Evolutionary conservation across 2,888 invertebrate genomes (phyloP).

Genomic region (Muscina levida): DNA sequence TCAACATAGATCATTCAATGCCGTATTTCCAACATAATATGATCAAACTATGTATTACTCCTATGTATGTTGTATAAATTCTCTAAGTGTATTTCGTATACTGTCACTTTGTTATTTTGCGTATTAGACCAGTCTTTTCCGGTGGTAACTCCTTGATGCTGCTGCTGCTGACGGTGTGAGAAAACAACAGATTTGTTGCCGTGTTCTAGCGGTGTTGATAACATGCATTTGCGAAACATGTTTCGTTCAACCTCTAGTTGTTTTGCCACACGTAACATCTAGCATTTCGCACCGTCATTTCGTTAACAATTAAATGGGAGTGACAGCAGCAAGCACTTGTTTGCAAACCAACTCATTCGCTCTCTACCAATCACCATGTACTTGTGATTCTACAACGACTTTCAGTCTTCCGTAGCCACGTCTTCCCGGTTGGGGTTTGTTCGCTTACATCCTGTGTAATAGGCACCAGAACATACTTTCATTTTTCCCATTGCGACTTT

Average conservation of each 20-base stretch:
- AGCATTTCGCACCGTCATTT: slow-evolving; percentile 75
- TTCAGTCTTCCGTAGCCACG: neutral
- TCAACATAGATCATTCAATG: no score
- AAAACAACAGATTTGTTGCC: neutral
- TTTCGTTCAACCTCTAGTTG: slow-evolving; percentile 11
- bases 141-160: no score
- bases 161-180: neutral
- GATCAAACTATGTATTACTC: no score
- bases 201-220: slow-evolving; percentile 21
- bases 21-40: no score
- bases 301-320: slow-evolving; percentile 74
- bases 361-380: no score
- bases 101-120: slow-evolving; percentile 1
- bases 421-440: no score
- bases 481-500: slow-evolving; percentile 8
- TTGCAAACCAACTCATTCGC: slow-evolving; percentile 37
- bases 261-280: slow-evolving; percentile 69
- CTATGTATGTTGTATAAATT: no score
- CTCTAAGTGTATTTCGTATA: slow-evolving; percentile 25
- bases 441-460: neutral
- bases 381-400: neutral
- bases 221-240: slow-evolving; percentile 56
- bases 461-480: slow-evolving; percentile 5
- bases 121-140: slow-evolving; percentile 24
- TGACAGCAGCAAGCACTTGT: slow-evolving; percentile 66